Base-by-base conservation (phyloP, 2,888 invertebrate genomes). In the Phyllotreta cruciferae region DNA sequence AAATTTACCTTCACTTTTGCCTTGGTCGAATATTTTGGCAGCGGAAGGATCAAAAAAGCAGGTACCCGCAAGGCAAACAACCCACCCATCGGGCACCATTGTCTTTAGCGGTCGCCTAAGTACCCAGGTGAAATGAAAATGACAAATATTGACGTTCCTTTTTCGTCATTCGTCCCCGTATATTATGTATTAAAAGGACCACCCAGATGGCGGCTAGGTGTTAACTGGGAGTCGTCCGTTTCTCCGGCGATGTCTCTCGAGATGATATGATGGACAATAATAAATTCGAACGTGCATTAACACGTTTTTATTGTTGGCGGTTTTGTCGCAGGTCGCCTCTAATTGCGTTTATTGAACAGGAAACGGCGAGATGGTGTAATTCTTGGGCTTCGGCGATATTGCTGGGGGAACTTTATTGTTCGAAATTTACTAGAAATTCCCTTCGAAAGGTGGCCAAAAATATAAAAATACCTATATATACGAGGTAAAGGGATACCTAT, bases 251-350 rank as follows among this genome's bases (percentile, higher is more conserved):
- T n/a, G n/a, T 9, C 49, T 45, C 49, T 11, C 56, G 14, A 45
- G 14, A 37, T 38, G n/a, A 13, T 14, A 53, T 11, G 34, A 10
- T 53, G 38, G 37, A 36, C 56, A 50, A 49, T 42, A 42, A 54
- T 61, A 52, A 77, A 76, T 75, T 73, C 75, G 73, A 72, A 67
- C 71, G 73, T 78, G 78, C 79, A 80, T 80, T 80, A 80, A 79
- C 80, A 80, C 78, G 73, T 78, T 78, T 77, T 75, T 77, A 77
- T 78, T 75, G 71, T 74, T 69, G 55, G 44, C 54, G 57, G 52
- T 10, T 58, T 56, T 63, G 64, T 63, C 63, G 65, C 61, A 67
- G 63, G 62, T 54, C 42, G 61, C 60, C 67, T 70, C 24, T 24
- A 24, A 70, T 67, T 70, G 68, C 60, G 49, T 67, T 67, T 67